Base-by-base conservation (phyloP, 2,888 invertebrate species). In the Apodemia duryi region DNA sequence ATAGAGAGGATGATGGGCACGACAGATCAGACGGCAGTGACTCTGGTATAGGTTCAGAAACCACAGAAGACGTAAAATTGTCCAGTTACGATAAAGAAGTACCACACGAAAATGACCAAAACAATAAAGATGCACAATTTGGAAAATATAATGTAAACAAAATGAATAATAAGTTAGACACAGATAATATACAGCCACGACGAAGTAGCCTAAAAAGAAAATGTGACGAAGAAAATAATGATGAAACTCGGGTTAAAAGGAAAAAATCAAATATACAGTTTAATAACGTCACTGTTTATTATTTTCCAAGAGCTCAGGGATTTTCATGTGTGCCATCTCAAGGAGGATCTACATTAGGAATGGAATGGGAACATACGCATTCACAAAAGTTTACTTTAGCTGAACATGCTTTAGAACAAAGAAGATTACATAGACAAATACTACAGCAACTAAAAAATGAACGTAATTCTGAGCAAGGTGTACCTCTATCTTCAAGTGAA, bases 221-320 rank as follows among this genome's bases (percentile, higher is more conserved):
- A 83, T 81, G 76, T 57, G 80, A 84, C 35, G 77, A 82, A 80
- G 81, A 87, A 76, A 80, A 85, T 65, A 86, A 84, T 63, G 88
- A 88, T 60, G 91, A 89, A 72, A 86, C 91, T 6, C 85, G 88
- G 32, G 74, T 83, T 69, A 93, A 95, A 78, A 96, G 95, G 80
- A 94, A 94, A 78, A 97, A 96, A 86, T 95, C 95, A 74, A 95
- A 94, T 60, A 97, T 99, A 70, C 94, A 95, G 72, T 99, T 99
- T 83, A 96, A 98, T 75, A 96, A 95, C 72, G 98, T 99, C 0
- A 97, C 97, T 29, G 98, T 99, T 10, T 99, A 95, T 86, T 99
- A 98, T 88, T 99, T 99, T 88, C 97, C 97, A 2, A 93, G 99
- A 78, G 94, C 97, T 65, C 97, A 98, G 92, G 98, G 97, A 29